Base-by-base conservation (phyloP, 1,140 invertebrate species). In the Riptortus pedestris region DNA sequence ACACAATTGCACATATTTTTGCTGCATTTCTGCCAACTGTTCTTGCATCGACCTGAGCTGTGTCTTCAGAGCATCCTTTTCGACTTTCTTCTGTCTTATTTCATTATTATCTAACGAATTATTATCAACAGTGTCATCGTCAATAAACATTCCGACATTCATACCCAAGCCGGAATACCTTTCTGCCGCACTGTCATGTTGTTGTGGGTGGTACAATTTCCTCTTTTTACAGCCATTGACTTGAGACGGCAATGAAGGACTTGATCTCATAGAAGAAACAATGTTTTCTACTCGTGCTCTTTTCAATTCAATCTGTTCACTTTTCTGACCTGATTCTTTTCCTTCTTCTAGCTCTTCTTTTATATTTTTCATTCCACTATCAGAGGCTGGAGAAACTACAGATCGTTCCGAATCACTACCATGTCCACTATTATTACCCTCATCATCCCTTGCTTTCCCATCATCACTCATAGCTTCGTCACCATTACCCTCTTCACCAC, bases 161-260 rank as follows among this genome's bases (percentile, higher is more conserved):
- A 77, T 67, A 64, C 76, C 76, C 31, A 72, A 28, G 77, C 75
- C 4, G 66, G 80, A 79, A 71, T 87, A 88, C 22, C 86, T 75
- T 67, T 87, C 84, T 24, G 81, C 81, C 64, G 83, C 83, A 70
- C 76, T 73, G 71, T 92, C 90, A 72, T 95, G 91, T 71, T 96
- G 93, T 73, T 95, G 91, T 0, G 94, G 94, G 70, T 96, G 91
- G 73, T 96, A 96, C n/a, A 96, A 80, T 75, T 97, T 98, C 22
- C 94, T 81, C 77, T 97, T 97, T 74, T 95, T 95, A 78, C 89
- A 96, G 47, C 89, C 93, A 74, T 91, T 93, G 62, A 91, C 88
- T 74, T 84, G 81, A 4, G 81, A 77, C 0, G 76, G 79, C 18
- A 85, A 79, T 26, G 83, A 84, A 7, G 90, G 88, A 70, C 88